phyloP scores from a whole-genome alignment of 2,888 invertebrate species.

The Cristatella mucedo region DNA sequence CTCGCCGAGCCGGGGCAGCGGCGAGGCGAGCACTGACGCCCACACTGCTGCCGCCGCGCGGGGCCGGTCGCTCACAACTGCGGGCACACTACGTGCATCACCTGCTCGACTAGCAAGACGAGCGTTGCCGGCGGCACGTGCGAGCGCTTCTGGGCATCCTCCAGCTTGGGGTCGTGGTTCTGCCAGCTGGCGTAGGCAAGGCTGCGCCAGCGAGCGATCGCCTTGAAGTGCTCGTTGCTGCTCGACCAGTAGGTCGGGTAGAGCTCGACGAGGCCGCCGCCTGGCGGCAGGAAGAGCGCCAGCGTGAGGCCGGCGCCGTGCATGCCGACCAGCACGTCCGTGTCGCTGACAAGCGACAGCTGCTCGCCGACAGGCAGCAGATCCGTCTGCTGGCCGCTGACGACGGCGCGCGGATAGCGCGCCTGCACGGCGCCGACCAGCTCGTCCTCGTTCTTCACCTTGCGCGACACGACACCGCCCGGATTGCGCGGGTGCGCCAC shows the following conservation, averaged over 20 bases:
- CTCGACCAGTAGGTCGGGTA: slow-evolving; percentile 22
- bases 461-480: slow-evolving; percentile 24
- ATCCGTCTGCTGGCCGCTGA: slow-evolving; percentile 27
- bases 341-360: slow-evolving; percentile 19
- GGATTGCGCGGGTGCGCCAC: slow-evolving; percentile 35
- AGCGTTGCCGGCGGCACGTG: too few species aligned
- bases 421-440: slow-evolving; percentile 18
- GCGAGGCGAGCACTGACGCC: too few species aligned
- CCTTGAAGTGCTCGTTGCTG: slow-evolving; percentile 23
- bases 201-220: slow-evolving; percentile 29
- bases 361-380: slow-evolving; percentile 22
- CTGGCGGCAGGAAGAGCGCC: slow-evolving; percentile 28
- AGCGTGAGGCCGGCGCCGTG: slow-evolving; percentile 35
- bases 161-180: slow-evolving; percentile 25
- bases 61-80: too few species aligned
- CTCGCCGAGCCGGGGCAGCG: too few species aligned
- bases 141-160: too few species aligned
- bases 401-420: slow-evolving; percentile 16
- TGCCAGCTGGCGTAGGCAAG: slow-evolving; percentile 28
- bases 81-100: too few species aligned
- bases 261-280: slow-evolving; percentile 27
- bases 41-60: too few species aligned
- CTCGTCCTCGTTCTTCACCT: slow-evolving; percentile 32
- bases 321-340: slow-evolving; percentile 35
- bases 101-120: too few species aligned